These are phyloP conservation scores for Phortica variegata DNA, from an alignment of 1,140 invertebrate genomes.

Conservation along the genomic window DNA sequence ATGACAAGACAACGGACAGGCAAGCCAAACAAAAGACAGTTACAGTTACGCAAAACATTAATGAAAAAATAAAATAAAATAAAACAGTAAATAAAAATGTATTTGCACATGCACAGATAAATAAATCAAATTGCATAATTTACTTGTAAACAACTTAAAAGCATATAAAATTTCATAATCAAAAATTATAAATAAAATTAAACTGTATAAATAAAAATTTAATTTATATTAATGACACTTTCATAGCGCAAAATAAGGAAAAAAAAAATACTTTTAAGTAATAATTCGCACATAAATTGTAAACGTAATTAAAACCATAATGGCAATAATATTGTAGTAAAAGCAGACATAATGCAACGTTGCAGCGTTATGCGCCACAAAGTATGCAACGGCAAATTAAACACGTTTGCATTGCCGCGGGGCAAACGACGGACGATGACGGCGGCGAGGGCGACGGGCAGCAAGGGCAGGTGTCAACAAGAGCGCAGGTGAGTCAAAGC, in stretches of 20 bases:
- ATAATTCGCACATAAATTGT: background rate
- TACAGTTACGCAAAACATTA: slow-evolving; percentile 28
- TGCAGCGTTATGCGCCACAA: slow-evolving; percentile 12
- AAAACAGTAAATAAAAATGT: slow-evolving; percentile 12
- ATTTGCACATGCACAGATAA: slow-evolving; percentile 13
- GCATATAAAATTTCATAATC: slow-evolving; percentile 20
- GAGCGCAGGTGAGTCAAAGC: background rate
- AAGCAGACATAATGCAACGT: background rate
- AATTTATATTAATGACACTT: slow-evolving; percentile 6
- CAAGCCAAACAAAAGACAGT: slow-evolving; percentile 29
- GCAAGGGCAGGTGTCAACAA: too few species aligned
- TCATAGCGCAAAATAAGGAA: slow-evolving; percentile 6
- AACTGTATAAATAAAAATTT: background rate
- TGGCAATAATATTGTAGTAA: slow-evolving; percentile 18
- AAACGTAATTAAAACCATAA: slow-evolving; percentile 13
- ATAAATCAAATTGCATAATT: slow-evolving; percentile 15
- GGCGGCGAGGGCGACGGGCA: background rate
- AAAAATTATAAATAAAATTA: slow-evolving; percentile 19
- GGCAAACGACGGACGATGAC: background rate
- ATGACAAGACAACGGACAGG: slow-evolving; percentile 28
- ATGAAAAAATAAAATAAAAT: slow-evolving; percentile 4
- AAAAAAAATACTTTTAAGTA: slow-evolving; percentile 12
- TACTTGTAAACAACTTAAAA: slow-evolving; percentile 8
- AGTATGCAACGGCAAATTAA: slow-evolving; percentile 45
- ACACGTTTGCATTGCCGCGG: slow-evolving; percentile 14